Base-by-base conservation (phyloP, 1,140 invertebrate species). In the Nephila pilipes region DNA sequence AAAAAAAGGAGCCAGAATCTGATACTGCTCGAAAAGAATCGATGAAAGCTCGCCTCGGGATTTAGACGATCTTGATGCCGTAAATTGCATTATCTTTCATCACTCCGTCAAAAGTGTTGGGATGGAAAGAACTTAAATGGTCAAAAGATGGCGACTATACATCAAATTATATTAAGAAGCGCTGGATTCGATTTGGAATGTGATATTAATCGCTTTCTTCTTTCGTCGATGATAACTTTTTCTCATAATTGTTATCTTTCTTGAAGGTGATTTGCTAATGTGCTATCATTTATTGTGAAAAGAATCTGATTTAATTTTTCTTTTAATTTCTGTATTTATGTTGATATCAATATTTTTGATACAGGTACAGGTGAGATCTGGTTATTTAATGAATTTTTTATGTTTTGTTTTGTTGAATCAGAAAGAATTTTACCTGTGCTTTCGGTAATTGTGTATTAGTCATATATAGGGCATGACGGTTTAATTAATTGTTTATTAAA, bases 21-120 rank as follows among this genome's bases (percentile, higher is more conserved):
- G 65, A 69, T 69, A 69, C 65, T 14, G 16, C 65, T 69, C 4
- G 65, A 69, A 29, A 32, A 32, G 12, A 69, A 69, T 69, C 65
- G 65, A 69, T 69, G 65, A 69, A 32, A 69, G 25, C 65, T 32
- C 65, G 65, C 29, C 65, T 22, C 65, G 12, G 65, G 65, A 69
- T 69, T 69, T 16, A 14, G 29, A 29, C 12, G 65, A 25, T 22
- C 60, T 25, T n/a, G 22, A 63, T 29, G 29, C 65, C 29, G 14
- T 69, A 69, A 69, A 69, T 69, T 69, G 65, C 29, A 69, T 69
- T 32, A 69, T 25, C 65, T 69, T 32, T 69, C 65, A 69, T 69
- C 25, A 14, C 12, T 69, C 65, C 65, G 29, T 69, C 65, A 69
- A 16, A 69, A 69, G 12, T 32, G 29, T 69, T 69, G 14, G 65